These are phyloP conservation scores for Cetonia aurata DNA, from an alignment of 2,888 invertebrate species.

Conservation along the genomic window DNA sequence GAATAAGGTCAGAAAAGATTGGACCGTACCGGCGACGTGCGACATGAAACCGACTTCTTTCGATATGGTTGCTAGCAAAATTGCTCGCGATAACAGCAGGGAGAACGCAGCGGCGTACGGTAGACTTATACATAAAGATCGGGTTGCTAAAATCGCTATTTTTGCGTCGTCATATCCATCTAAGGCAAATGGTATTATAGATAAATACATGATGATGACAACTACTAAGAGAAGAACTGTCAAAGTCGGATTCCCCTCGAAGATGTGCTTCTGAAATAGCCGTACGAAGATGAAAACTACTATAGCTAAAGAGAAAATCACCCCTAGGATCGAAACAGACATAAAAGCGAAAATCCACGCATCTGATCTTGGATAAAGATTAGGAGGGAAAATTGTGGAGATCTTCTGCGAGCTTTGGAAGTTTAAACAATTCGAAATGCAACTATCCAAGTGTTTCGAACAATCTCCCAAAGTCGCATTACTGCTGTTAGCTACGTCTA, in stretches of 20 bases:
- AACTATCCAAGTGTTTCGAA: conserved; percentile 48
- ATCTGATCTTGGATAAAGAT: conserved; percentile 60
- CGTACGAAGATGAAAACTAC: conserved; percentile 75
- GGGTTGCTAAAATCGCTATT: conserved; percentile 69
- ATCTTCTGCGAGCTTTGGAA: conserved; percentile 50
- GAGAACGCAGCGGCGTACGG: conserved; percentile 76
- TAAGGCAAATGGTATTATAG: conserved; percentile 69
- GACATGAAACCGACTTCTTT: conserved; percentile 77
- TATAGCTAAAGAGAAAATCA: conserved; percentile 75
- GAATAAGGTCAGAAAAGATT: conserved; percentile 74
- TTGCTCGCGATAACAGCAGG: conserved; percentile 73
- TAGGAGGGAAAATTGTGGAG: conserved; percentile 43
- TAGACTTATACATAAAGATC: conserved; percentile 72
- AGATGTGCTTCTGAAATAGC: conserved; percentile 73
- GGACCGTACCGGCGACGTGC: conserved; percentile 79
- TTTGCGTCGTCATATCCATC: conserved; percentile 58
- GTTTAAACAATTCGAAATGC: conserved; percentile 53
- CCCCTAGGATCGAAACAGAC: conserved; percentile 76
- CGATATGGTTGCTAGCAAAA: conserved; percentile 76
- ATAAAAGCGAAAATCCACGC: conserved; percentile 75
- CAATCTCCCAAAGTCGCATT: conserved; percentile 45
- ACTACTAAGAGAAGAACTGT: conserved; percentile 68
- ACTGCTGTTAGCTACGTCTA: conserved; percentile 41
- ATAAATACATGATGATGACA: conserved; percentile 67
- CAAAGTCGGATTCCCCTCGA: conserved; percentile 77